Percentiles rank a stretch among this genome's conserved stretches.
Evolutionary conservation across 2,888 invertebrate genomes (phyloP).

Genomic region (Villa cingulata): DNA sequence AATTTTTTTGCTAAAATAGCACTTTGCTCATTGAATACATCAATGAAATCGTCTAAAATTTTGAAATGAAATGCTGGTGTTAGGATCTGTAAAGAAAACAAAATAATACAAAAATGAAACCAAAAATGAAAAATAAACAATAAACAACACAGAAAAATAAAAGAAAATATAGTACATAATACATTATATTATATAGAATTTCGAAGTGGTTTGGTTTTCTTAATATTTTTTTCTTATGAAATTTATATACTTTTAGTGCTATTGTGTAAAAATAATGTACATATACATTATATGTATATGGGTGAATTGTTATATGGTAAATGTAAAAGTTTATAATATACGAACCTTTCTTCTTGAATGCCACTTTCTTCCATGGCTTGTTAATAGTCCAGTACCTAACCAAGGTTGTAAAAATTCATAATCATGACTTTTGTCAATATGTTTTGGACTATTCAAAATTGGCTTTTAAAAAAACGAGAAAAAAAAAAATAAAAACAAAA

Average conservation of each 20-base stretch:
- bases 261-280: neutral
- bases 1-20: conserved; percentile 41
- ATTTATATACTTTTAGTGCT: too few relatives aligned
- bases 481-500: neutral
- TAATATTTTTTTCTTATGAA: too few relatives aligned
- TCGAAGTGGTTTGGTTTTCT: too few relatives aligned
- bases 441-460: conserved; percentile 42
- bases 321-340: conserved; percentile 1
- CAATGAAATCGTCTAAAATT: conserved; percentile 51
- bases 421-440: conserved; percentile 45
- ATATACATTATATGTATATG: too few relatives aligned
- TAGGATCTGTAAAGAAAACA: conserved; percentile 34
- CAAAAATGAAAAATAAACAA: too few relatives aligned
- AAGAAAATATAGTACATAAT: too few relatives aligned
- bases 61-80: conserved; percentile 58
- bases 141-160: too few relatives aligned
- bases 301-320: neutral
- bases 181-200: neutral
- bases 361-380: conserved; percentile 47
- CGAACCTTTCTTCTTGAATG: conserved; percentile 41
- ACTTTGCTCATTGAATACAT: conserved; percentile 49
- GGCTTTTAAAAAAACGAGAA: conserved; percentile 28
- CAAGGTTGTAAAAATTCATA: conserved; percentile 44
- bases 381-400: conserved; percentile 44
- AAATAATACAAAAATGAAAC: neutral